Evolutionary conservation across 2,797 vertebrate species (phyloP), one percentile per base, ranked within the genome.

Genomic region (Epinephelus awoara): DNA sequence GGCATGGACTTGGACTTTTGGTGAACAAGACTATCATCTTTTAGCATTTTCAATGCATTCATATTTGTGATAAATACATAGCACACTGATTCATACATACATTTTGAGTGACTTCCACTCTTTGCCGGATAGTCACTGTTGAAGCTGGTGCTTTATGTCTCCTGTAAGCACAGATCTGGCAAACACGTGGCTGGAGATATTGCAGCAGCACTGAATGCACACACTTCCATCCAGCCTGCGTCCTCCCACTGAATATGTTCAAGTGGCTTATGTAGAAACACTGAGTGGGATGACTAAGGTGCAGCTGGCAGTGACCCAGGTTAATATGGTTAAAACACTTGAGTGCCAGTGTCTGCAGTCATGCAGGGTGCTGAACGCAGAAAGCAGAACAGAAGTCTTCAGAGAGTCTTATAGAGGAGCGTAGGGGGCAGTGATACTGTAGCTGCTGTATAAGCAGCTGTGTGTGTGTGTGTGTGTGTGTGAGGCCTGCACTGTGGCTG

Each of bases 291-390:
- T 80, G 87, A 84, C 78, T 82, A 74, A 88, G 83, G 83, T 88
- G 88, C 79, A 83, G 83, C 85, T 93, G 92, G 91, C 91, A 85
- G 55, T 88, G 88, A 90, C 85, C 93, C 90, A 93, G 88, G 89
- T 88, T 92, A 93, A 93, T 93, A 85, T 90, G 85, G 90, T 91
- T 93, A 92, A 93, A 93, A 91, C 85, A 76, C 82, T 85, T 23
- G 57, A 80, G 84, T 75, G 82, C 81, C 86, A 76, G 72, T 63
- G 72, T 88, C 79, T 87, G 88, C 85, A 77, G 71, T 70, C 21
- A 66, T 44, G 56, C 67, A 40, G 69, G 83, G 82, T 76, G 82
- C 85, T 84, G 83, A 91, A 92, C 83, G 78, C 85, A 86, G 82
- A 87, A 81, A 87, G 79, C 75, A 74, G 62, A 70, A 25, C 46